These are phyloP conservation scores for Semicossyphus pulcher DNA, from an alignment of 2,113 vertebrate species.

Conservation along the genomic window DNA sequence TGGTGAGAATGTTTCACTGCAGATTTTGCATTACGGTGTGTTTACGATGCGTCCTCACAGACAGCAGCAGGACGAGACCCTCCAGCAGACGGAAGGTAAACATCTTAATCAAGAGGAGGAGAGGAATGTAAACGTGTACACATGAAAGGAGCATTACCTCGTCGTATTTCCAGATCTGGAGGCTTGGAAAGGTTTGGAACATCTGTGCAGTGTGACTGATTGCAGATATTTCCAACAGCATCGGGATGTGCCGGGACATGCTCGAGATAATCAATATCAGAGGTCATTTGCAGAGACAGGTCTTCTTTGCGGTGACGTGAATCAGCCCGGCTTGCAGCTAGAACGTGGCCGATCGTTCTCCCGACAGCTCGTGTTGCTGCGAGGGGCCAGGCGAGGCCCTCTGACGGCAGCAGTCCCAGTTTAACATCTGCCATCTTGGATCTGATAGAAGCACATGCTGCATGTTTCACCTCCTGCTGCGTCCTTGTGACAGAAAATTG, in stretches of 20 bases:
- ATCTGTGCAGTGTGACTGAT: not conserved
- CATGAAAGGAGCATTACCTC: not conserved
- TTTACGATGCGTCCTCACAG: not conserved
- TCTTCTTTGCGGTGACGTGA: conserved; percentile 1
- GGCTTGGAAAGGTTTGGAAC: not conserved
- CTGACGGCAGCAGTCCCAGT: conserved; percentile 16
- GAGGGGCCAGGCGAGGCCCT: conserved; percentile 23
- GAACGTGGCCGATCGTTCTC: not conserved
- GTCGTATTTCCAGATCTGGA: not conserved
- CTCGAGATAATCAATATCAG: conserved; percentile 25
- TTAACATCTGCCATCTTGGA: conserved; percentile 57
- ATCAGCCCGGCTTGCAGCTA: not conserved
- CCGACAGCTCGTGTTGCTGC: not conserved
- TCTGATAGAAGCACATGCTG: conserved; percentile 14
- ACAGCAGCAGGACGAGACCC: not conserved
- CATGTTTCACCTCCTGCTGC: conserved; percentile 9
- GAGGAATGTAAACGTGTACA: conserved; percentile 7
- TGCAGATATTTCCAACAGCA: conserved; percentile 3
- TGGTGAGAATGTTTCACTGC: not conserved
- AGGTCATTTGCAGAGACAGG: not conserved
- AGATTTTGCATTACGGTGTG: not conserved
- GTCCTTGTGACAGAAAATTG: conserved; percentile 16
- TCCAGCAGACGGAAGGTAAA: conserved; percentile 3
- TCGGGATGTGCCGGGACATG: not conserved
- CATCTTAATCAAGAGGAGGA: not conserved